Evolutionary conservation across 2,113 vertebrate species (phyloP).

Genomic region (Larimichthys polyactis): DNA sequence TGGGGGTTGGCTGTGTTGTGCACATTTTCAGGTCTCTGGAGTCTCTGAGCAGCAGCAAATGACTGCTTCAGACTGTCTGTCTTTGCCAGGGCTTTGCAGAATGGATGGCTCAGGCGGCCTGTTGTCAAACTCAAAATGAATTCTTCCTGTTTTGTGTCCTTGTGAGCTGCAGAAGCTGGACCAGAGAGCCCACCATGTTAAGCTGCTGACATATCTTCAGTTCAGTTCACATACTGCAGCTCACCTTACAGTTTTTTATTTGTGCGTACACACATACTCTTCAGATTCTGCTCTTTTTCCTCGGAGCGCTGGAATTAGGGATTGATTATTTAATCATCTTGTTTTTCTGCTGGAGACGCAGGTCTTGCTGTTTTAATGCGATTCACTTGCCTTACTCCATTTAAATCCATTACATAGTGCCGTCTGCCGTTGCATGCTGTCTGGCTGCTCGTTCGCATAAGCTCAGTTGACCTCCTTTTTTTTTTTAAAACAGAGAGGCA

Average conservation of each 20-base stretch:
- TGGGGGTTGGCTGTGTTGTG: conserved; percentile 36
- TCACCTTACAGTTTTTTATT: not conserved
- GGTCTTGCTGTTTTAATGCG: conserved; percentile 51
- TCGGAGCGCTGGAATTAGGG: no score
- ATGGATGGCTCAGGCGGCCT: conserved; percentile 20
- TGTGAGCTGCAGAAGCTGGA: conserved; percentile 3
- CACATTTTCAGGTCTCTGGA: conserved; percentile 29
- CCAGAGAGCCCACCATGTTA: conserved; percentile 17
- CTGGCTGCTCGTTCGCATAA: conserved; percentile 27
- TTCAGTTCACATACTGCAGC: not conserved
- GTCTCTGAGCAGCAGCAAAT: conserved; percentile 20
- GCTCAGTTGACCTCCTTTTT: conserved; percentile 40
- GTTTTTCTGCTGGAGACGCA: conserved; percentile 31
- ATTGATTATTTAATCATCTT: conserved; percentile 19
- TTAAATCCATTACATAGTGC: conserved; percentile 42
- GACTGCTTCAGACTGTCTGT: conserved; percentile 28
- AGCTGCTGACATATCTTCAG: not conserved
- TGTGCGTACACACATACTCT: not conserved
- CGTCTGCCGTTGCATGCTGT: not conserved
- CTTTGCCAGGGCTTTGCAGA: not conserved
- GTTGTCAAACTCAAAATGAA: conserved; percentile 32
- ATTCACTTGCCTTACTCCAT: conserved; percentile 53
- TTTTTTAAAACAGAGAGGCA: conserved; percentile 29
- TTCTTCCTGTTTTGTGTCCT: conserved; percentile 41
- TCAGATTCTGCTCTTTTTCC: not conserved